A percentile compares a stretch with the other conserved stretches of the same genome.
phyloP scores from a whole-genome alignment of 1,140 invertebrate genomes.

The Temnothorax curvispinosus region DNA sequence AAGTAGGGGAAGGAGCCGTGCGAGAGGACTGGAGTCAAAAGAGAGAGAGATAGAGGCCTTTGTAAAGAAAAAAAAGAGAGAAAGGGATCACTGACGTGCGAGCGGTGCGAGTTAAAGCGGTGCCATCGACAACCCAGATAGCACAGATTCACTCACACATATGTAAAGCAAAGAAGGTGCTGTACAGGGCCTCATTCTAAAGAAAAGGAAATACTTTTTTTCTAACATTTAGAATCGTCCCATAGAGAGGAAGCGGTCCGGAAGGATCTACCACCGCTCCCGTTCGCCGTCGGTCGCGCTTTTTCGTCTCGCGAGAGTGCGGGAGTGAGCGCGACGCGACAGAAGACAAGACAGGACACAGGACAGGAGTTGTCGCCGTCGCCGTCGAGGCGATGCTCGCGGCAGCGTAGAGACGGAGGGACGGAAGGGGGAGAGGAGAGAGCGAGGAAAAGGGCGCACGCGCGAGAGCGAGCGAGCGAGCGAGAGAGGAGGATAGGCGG shows the following conservation, averaged over 20 bases:
- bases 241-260: no score
- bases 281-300: neutral
- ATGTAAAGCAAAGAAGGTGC: neutral
- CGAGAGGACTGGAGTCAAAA: neutral
- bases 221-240: neutral
- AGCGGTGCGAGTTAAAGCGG: neutral
- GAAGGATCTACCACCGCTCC: neutral
- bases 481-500: neutral
- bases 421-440: neutral
- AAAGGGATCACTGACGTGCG: neutral
- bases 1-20: neutral
- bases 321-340: constrained; percentile 5
- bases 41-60: neutral
- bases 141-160: neutral
- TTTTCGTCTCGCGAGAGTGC: neutral
- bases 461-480: constrained; percentile 38
- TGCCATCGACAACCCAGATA: neutral
- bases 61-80: neutral
- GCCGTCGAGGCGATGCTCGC: neutral
- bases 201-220: neutral
- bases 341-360: neutral
- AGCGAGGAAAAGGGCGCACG: constrained; percentile 46
- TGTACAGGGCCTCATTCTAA: neutral
- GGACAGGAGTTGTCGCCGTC: neutral
- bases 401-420: neutral